These are phyloP conservation scores for Dreissena rostriformis DNA, from an alignment of 1,140 invertebrate species.

Conservation along the genomic window DNA sequence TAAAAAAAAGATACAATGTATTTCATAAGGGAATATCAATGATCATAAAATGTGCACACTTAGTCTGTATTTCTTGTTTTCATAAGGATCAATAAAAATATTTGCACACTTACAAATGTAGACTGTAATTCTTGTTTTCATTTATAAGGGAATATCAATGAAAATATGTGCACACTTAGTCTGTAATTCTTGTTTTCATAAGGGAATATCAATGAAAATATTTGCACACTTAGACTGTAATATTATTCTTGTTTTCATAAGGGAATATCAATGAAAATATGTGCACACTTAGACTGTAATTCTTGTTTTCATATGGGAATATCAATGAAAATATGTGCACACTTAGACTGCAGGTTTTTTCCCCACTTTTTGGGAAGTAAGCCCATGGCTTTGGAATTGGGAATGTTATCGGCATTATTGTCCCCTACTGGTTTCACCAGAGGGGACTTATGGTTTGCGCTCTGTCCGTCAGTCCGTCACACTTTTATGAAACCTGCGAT, in stretches of 20 bases:
- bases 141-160: neutral
- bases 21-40: neutral
- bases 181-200: constrained; percentile 64
- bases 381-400: no score
- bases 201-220: neutral
- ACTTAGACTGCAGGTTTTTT: constrained; percentile 8
- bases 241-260: constrained; percentile 68
- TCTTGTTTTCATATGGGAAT: constrained; percentile 63
- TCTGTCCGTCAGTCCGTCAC: no score
- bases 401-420: no score
- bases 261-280: neutral
- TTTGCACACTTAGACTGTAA: neutral
- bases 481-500: no score
- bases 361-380: no score
- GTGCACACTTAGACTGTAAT: neutral
- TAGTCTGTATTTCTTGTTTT: constrained; percentile 38
- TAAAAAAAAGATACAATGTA: no score
- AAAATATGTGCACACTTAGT: neutral
- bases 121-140: constrained; percentile 64
- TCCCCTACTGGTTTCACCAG: no score
- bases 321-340: neutral
- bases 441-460: no score
- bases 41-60: neutral
- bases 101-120: neutral
- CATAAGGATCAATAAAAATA: constrained; percentile 57